phyloP scores from a whole-genome alignment of 2,797 vertebrate genomes.

The Pterois miles region DNA sequence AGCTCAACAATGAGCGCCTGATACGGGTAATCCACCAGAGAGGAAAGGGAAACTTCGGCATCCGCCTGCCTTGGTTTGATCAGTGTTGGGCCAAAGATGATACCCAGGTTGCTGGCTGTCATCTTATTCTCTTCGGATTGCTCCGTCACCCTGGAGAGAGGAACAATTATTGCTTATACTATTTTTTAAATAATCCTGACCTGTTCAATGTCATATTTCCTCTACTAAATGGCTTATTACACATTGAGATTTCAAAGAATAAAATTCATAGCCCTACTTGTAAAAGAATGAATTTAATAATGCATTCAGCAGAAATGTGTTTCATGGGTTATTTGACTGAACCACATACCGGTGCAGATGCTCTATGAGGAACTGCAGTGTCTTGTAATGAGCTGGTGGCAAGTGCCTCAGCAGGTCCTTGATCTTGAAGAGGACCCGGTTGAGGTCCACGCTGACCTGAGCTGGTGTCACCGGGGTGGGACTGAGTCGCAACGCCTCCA shows the following conservation, averaged over 20 bases:
- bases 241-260: neutral
- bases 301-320: neutral
- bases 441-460: slow-evolving; percentile 83
- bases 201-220: neutral
- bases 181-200: neutral
- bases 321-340: neutral
- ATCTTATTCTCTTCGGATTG: slow-evolving; percentile 96
- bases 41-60: slow-evolving; percentile 92
- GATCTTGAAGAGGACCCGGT: slow-evolving; percentile 92
- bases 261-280: neutral
- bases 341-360: slow-evolving; percentile 90
- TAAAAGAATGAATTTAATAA: neutral
- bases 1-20: slow-evolving; percentile 94
- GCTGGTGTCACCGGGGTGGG: slow-evolving; percentile 66
- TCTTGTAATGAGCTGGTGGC: slow-evolving; percentile 91
- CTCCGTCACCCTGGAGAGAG: slow-evolving; percentile 86
- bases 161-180: neutral
- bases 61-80: slow-evolving; percentile 91
- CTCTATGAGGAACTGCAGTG: slow-evolving; percentile 91
- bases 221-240: neutral
- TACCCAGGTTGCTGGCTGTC: slow-evolving; percentile 95
- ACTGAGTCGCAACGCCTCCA: slow-evolving; percentile 77
- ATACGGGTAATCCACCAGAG: slow-evolving; percentile 95
- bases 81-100: slow-evolving; percentile 95
- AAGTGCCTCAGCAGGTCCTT: slow-evolving; percentile 92